Evolutionary conservation across 2,113 vertebrate genomes (phyloP), one percentile per base, ranked within the genome.

Genomic region (Mobula birostris): DNA sequence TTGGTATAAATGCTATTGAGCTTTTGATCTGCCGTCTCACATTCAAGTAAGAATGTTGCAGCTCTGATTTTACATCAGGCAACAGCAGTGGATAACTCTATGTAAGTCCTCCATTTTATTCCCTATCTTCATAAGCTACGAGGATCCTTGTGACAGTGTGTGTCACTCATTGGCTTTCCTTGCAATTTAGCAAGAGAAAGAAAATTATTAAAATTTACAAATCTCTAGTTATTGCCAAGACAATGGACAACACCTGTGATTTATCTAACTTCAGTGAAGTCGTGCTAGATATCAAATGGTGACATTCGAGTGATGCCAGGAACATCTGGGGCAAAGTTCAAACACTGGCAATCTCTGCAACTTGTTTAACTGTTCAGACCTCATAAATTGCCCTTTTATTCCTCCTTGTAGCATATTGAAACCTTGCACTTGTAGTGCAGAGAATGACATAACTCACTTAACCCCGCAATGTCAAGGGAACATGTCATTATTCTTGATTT

Each of bases 311-410:
- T 74, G 68, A 27, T 74, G 36, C 40, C 68, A 93, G 91, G 48
- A 74, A 56, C 68, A 14, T 21, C 40, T 74, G 40, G 8, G 40
- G 48, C 83, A 87, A 56, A 87, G 40, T 70, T 92, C 68, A 93
- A 68, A 74, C 24, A 68, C 21, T 74, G 24, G 66, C 9, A 36
- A 48, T 27, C 88, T 72, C 14, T 72, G 66, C 32, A 21, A 36
- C n/a, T 92, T 92, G 66, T 40, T 92, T 36, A 74, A 56, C 91
- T 74, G 90, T 72, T 68, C 36, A 72, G 90, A 92, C 36, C 63
- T 72, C 90, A 72, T 72, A 40, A 24, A 72, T 92, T 92, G 61
- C 63, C n/a, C 17, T 11, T 40, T 40, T 70, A 74, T 87, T 92
- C 90, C 12, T 24, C 56, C 56, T 11, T n/a, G 72, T 74, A 24